Evolutionary conservation across 64 coral and sea anemone genomes (phyloP).

Genomic region (Stichodactyla helianthus): DNA sequence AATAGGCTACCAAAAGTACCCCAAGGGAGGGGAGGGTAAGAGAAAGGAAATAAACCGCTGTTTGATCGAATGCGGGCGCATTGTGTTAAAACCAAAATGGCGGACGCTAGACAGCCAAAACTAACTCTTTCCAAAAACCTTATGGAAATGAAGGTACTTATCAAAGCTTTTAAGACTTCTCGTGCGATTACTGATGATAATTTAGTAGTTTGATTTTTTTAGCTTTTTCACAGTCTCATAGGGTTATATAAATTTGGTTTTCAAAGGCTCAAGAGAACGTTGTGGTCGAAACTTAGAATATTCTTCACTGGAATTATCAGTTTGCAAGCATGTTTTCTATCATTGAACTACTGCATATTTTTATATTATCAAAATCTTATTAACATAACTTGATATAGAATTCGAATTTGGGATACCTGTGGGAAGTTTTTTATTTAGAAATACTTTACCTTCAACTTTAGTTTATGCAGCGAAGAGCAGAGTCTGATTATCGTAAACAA

Average conservation of each 20-base stretch:
- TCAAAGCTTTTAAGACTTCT: neutral
- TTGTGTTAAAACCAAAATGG: conserved; percentile 37
- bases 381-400: too few relatives aligned
- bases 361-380: too few relatives aligned
- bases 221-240: neutral
- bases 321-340: too few relatives aligned
- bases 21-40: neutral
- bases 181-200: neutral
- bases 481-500: conserved; percentile 60
- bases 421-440: neutral
- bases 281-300: too few relatives aligned
- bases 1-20: neutral
- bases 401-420: neutral
- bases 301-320: too few relatives aligned
- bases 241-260: neutral
- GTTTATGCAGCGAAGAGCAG: conserved; percentile 80
- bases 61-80: neutral
- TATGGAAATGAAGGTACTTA: conserved; percentile 71
- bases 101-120: conserved; percentile 16
- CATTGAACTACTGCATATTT: too few relatives aligned
- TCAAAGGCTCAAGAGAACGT: too few relatives aligned
- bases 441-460: neutral
- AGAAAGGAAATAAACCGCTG: neutral
- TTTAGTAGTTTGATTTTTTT: neutral
- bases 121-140: conserved; percentile 76